A percentile compares a stretch with the other conserved stretches of the same genome.
Conservation (phyloP, 2,113 vertebrate species). For the Oreocharis arfaki region DNA sequence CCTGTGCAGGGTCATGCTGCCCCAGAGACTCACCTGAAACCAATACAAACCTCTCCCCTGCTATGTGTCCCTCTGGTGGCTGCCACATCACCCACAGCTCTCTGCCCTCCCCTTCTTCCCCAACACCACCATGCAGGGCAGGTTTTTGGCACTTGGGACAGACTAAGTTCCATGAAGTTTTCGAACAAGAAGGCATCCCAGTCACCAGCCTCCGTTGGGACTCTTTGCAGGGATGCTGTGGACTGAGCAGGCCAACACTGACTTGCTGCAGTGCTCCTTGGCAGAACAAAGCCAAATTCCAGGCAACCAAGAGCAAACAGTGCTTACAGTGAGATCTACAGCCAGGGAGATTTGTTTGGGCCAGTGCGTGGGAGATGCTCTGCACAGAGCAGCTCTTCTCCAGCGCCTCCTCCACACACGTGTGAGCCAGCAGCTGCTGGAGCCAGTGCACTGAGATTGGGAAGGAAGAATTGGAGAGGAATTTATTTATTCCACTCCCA, state of each 20-base stretch:
- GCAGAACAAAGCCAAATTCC: neutral
- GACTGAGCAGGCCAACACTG: neutral
- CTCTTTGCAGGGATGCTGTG: neutral
- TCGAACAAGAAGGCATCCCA: neutral
- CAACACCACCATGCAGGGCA: fast-evolving
- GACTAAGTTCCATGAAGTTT: neutral
- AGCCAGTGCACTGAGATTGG: fast-evolving
- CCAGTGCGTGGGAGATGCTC: fast-evolving
- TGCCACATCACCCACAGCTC: neutral
- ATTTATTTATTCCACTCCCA: neutral
- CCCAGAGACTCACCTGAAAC: neutral
- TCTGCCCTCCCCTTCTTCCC: neutral
- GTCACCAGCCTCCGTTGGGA: neutral
- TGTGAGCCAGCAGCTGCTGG: neutral
- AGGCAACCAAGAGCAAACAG: neutral
- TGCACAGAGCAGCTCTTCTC: neutral
- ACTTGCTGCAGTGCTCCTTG: neutral
- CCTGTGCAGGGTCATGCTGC: neutral
- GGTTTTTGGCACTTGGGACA: neutral
- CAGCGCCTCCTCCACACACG: neutral
- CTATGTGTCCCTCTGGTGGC: neutral
- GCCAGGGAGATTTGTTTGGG: neutral
- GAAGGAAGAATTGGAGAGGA: neutral
- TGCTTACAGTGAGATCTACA: neutral
- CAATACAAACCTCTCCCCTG: neutral